A percentile compares a stretch with the other conserved stretches of the same genome.
Conservation (phyloP, 1,140 invertebrate species). For the Helicoverpa zea region DNA sequence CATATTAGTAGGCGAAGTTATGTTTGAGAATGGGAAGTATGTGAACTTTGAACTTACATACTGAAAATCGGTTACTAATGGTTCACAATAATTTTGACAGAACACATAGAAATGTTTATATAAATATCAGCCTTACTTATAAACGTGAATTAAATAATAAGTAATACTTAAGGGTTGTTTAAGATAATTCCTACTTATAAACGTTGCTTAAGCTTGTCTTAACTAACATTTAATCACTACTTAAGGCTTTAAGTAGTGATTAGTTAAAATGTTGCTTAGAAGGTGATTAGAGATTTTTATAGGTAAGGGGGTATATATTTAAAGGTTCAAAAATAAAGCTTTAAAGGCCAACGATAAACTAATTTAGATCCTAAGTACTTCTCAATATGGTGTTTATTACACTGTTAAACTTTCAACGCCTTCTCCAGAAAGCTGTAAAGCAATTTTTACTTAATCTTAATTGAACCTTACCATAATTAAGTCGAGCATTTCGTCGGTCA, state of each 20-base stretch:
- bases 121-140: too few relatives aligned
- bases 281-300: too few relatives aligned
- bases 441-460: constrained; percentile 21
- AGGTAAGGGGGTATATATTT: too few relatives aligned
- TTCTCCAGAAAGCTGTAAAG: not conserved
- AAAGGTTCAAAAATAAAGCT: not conserved
- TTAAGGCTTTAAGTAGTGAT: too few relatives aligned
- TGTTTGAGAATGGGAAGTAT: not conserved
- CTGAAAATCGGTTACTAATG: not conserved
- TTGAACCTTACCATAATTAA: constrained; percentile 30
- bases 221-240: too few relatives aligned
- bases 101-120: too few relatives aligned
- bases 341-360: not conserved
- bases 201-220: too few relatives aligned
- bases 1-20: constrained; percentile 2
- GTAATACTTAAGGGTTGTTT: too few relatives aligned
- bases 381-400: constrained; percentile 10
- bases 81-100: too few relatives aligned
- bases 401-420: not conserved
- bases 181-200: too few relatives aligned
- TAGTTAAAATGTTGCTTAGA: too few relatives aligned
- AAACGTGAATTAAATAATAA: too few relatives aligned
- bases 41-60: not conserved
- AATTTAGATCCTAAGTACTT: not conserved
- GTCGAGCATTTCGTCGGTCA: constrained; percentile 19